Conservation (phyloP, 1,140 invertebrate genomes). For the Drosophila bipectinata region DNA sequence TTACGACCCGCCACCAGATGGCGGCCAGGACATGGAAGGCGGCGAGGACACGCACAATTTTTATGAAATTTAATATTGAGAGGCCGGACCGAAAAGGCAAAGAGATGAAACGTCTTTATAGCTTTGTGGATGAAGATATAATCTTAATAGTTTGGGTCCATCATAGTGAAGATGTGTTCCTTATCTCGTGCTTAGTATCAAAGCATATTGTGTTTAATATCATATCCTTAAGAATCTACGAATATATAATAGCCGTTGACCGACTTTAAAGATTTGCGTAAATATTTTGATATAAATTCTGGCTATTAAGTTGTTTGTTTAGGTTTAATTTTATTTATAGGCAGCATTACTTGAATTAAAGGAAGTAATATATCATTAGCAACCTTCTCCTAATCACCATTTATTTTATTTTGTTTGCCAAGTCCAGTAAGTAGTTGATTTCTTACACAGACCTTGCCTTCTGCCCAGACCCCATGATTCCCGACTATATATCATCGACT, state of each 20-base stretch:
- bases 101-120: constrained; percentile 28
- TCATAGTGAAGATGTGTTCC: constrained; percentile 11
- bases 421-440: constrained; percentile 32
- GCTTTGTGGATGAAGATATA: constrained; percentile 34
- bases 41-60: constrained; percentile 40
- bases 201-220: neutral
- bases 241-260: neutral
- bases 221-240: neutral
- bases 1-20: constrained; percentile 51
- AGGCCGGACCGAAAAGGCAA: constrained; percentile 25
- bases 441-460: constrained; percentile 1
- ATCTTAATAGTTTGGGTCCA: constrained; percentile 38
- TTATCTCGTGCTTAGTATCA: constrained; percentile 25
- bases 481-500: constrained; percentile 55
- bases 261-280: neutral
- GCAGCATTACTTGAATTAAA: neutral
- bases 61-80: constrained; percentile 63
- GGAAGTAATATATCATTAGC: constrained; percentile 9
- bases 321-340: neutral
- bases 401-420: constrained; percentile 34
- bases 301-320: no score
- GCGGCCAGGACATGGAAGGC: constrained; percentile 4
- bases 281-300: no score
- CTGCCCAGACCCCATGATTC: constrained; percentile 12
- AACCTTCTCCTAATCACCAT: constrained; percentile 3